Percentiles rank a stretch among this genome's conserved stretches.
Evolutionary conservation across 2,888 invertebrate species (phyloP).

Genomic region (Drymonia ruficornis): DNA sequence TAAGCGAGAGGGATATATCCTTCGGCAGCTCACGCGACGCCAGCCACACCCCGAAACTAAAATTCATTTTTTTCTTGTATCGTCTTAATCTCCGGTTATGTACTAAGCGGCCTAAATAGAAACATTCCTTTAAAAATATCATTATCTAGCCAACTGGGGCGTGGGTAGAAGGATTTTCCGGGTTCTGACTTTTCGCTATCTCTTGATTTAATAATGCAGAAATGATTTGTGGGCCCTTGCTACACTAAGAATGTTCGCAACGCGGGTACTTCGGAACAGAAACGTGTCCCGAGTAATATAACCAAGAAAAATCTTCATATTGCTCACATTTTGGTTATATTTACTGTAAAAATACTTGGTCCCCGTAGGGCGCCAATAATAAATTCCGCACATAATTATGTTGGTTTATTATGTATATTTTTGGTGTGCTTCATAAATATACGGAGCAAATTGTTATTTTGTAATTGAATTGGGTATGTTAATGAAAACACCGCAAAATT

Average conservation of each 20-base stretch:
- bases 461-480: not conserved
- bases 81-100: too few relatives aligned
- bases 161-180: constrained; percentile 42
- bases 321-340: not conserved
- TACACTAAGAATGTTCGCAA: constrained; percentile 30
- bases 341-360: constrained; percentile 2
- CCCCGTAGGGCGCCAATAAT: constrained; percentile 25
- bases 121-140: constrained; percentile 31
- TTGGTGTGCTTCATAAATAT: constrained; percentile 10
- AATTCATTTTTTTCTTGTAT: too few relatives aligned
- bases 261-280: constrained; percentile 26
- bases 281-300: constrained; percentile 10
- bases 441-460: not conserved
- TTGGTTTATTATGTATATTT: constrained; percentile 8
- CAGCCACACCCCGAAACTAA: too few relatives aligned
- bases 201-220: constrained; percentile 56
- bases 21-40: too few relatives aligned
- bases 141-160: constrained; percentile 40
- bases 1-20: too few relatives aligned
- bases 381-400: constrained; percentile 6
- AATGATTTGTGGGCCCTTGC: constrained; percentile 45
- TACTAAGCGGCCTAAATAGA: too few relatives aligned
- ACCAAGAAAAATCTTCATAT: not conserved
- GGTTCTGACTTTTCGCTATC: constrained; percentile 41
- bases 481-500: not conserved